These are phyloP conservation scores for Hirtodrosophila histrioides DNA, from an alignment of 2,888 invertebrate genomes.

Conservation along the genomic window DNA sequence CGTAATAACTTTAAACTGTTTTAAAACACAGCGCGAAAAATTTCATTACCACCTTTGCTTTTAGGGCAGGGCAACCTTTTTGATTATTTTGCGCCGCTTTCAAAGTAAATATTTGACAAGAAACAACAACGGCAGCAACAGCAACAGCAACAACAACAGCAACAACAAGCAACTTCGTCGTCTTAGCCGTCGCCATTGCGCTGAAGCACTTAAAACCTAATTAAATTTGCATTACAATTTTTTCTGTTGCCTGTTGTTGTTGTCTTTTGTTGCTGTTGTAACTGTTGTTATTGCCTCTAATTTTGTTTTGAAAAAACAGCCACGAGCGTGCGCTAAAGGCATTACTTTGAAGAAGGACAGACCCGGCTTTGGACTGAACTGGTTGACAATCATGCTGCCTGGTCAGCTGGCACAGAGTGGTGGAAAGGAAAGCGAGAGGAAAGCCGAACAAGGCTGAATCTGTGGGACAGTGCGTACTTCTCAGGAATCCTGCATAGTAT, in stretches of 20 bases:
- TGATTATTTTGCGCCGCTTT: slow-evolving; percentile 71
- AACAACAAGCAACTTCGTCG: slow-evolving; percentile 48
- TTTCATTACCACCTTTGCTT: slow-evolving; percentile 73
- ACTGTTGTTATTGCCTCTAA: slow-evolving; percentile 50
- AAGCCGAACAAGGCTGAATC: slow-evolving; percentile 6
- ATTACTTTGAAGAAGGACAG: slow-evolving; percentile 49
- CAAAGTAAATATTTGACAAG: slow-evolving; percentile 79
- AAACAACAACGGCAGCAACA: slow-evolving; percentile 39
- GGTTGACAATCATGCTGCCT: slow-evolving; percentile 68
- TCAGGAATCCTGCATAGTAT: slow-evolving; percentile 34
- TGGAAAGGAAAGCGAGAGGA: background rate
- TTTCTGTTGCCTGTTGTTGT: slow-evolving; percentile 53
- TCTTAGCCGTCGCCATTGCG: slow-evolving; percentile 64
- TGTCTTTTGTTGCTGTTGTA: slow-evolving; percentile 37
- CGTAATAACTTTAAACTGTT: slow-evolving; percentile 78
- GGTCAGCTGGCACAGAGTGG: slow-evolving; percentile 22
- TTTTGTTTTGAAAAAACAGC: slow-evolving; percentile 76
- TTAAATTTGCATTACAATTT: slow-evolving; percentile 80
- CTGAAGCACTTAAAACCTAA: slow-evolving; percentile 79
- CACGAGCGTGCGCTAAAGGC: slow-evolving; percentile 57
- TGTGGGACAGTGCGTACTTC: slow-evolving; percentile 3
- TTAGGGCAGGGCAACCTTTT: slow-evolving; percentile 61
- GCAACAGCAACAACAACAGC: slow-evolving; percentile 14
- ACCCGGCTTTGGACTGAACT: slow-evolving; percentile 43
- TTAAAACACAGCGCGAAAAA: slow-evolving; percentile 75